Evolutionary conservation across 2,888 invertebrate species (phyloP).

Genomic region (Hyposoter didymator): DNA sequence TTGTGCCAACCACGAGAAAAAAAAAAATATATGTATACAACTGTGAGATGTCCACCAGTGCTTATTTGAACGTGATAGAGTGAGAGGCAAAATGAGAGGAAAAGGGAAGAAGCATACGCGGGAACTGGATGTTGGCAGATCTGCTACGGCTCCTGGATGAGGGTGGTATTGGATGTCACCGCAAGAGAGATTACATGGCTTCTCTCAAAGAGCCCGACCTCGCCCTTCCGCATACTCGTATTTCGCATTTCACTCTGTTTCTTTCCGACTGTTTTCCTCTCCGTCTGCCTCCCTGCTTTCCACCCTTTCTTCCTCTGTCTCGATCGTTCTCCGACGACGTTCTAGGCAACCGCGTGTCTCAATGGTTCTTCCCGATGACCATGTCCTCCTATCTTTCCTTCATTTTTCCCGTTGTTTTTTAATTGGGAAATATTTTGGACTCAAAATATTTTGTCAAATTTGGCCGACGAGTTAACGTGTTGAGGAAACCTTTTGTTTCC

Average conservation of each 20-base stretch:
- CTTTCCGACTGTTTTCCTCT: constrained; percentile 15
- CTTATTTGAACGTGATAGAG: constrained; percentile 44
- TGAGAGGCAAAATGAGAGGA: constrained; percentile 61
- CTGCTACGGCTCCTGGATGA: constrained; percentile 70
- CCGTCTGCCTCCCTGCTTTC: neutral
- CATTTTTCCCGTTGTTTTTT: neutral
- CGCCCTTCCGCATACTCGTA: constrained; percentile 57
- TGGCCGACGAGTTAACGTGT: no score
- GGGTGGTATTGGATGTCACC: constrained; percentile 80
- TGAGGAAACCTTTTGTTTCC: no score
- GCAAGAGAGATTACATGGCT: constrained; percentile 80
- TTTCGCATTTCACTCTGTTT: constrained; percentile 30
- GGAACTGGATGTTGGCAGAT: constrained; percentile 74
- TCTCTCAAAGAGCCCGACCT: constrained; percentile 77
- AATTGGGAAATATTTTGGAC: neutral
- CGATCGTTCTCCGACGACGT: constrained; percentile 45
- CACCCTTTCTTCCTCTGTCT: constrained; percentile 37
- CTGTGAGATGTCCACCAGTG: constrained; percentile 16
- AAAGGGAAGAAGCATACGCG: constrained; percentile 62
- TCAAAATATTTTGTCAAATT: no score
- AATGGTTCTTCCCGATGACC: constrained; percentile 40
- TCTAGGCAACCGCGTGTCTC: constrained; percentile 40
- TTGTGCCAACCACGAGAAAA: constrained; percentile 6
- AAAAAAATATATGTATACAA: neutral
- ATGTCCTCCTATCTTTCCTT: constrained; percentile 23